These are phyloP conservation scores for Halcyon chelicuti DNA, from an alignment of 2,797 vertebrate species.

Conservation along the genomic window DNA sequence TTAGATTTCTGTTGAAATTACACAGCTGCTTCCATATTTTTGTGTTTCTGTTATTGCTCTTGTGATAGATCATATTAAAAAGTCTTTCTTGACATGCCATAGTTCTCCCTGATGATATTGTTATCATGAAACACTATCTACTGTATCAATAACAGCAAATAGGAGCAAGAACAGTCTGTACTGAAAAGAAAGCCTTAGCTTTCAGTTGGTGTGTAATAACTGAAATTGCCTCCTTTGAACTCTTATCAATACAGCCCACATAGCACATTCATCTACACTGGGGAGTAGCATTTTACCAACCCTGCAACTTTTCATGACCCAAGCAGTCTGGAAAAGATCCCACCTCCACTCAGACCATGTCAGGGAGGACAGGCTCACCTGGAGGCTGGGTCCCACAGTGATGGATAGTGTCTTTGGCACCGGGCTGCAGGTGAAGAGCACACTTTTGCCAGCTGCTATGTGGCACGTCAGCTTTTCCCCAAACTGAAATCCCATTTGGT, in stretches of 20 bases:
- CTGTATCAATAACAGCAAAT: constrained; percentile 1
- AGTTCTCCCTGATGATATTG: background rate
- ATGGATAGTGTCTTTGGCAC: background rate
- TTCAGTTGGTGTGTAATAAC: background rate
- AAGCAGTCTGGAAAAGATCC: background rate
- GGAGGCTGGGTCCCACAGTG: background rate
- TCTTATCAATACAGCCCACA: background rate
- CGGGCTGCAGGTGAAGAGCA: background rate
- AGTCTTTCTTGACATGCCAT: background rate
- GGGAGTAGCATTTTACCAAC: background rate
- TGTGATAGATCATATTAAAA: constrained; percentile 14
- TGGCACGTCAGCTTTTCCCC: background rate
- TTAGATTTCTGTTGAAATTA: background rate
- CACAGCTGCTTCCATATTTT: background rate
- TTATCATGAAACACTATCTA: constrained; percentile 25
- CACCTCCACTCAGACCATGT: background rate
- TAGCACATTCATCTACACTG: background rate
- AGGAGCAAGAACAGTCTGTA: background rate
- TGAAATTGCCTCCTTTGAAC: background rate
- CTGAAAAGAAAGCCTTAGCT: background rate
- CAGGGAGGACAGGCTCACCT: background rate
- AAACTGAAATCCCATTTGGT: background rate
- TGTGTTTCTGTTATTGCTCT: background rate
- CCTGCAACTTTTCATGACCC: background rate
- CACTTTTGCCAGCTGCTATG: background rate